Base-by-base conservation (phyloP, 1,140 invertebrate species). In the Zophobas atratus region DNA sequence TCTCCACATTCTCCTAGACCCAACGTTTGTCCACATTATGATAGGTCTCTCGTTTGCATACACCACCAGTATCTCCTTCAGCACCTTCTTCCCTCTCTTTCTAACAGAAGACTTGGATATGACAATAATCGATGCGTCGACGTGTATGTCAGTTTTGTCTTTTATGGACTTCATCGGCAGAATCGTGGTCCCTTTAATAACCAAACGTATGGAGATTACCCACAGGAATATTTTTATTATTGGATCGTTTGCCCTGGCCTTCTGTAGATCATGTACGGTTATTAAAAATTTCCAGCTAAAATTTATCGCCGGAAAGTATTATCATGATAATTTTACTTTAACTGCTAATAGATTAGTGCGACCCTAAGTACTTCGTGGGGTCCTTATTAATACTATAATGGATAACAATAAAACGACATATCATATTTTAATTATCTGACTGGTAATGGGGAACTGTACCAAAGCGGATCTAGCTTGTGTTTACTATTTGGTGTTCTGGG, bases 61-160 rank as follows among this genome's bases (percentile, higher is more conserved):
- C 75, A 91, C 92, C 3, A 90, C 92, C 0, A 91, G 92, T 70
- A 88, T 92, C 32, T 92, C 92, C 81, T 94, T 93, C 81, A 92
- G 91, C 75, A 88, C 93, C 86, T 86, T 94, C 57, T 92, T 89
- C 73, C 92, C 93, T 6, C 90, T 92, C 72, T 93, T 93, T 77
- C 85, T 89, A 86, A 84, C 89, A 86, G 87, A 91, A 81, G 86
- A 87, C 4, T 88, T 88, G 8, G 81, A 84, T 0, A 84, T 92
- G 80, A 86, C 87, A 49, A 89, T 89, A 81, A 83, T 85, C 71
- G 84, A 92, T 79, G 89, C 91, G 8, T 92, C 93, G 6, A 88
- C 87, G 57, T 93, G 91, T 79, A 91, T 94, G 88, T 93, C 92
- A 4, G 87, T 90, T 1, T 76, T 86, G 20, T 92, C 92, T 1